A percentile compares a stretch with the other conserved stretches of the same genome.
Conservation (phyloP, 2,113 vertebrate species). For the Cottus gobio region DNA sequence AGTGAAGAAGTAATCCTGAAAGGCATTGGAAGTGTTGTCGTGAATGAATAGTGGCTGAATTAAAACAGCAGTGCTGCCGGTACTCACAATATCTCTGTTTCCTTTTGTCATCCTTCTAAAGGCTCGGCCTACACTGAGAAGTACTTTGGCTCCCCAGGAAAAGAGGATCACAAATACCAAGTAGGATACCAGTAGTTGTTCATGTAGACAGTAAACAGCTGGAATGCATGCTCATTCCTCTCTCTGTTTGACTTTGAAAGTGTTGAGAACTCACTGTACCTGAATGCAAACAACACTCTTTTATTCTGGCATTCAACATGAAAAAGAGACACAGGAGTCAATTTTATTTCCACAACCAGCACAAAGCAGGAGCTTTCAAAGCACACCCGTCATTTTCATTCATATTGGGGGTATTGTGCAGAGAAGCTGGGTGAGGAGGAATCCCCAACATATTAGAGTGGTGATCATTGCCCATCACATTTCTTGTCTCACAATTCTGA, state of each 20-base stretch:
- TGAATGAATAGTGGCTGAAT: not conserved
- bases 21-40: not conserved
- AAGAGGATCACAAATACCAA: slow-evolving; percentile 67
- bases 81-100: not conserved
- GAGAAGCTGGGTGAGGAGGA: not conserved
- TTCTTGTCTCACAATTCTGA: not conserved
- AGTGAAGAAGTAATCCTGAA: not conserved
- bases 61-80: not conserved
- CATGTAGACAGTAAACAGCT: not conserved
- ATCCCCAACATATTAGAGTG: not conserved
- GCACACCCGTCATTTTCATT: not conserved
- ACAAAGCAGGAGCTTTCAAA: not conserved
- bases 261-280: not conserved
- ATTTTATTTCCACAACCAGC: no score
- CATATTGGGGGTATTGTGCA: not conserved
- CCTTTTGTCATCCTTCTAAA: slow-evolving; percentile 37
- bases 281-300: not conserved
- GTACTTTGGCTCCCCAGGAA: slow-evolving; percentile 74
- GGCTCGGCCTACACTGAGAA: slow-evolving; percentile 77
- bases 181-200: slow-evolving; percentile 39
- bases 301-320: not conserved
- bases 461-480: not conserved
- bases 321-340: not conserved
- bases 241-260: not conserved
- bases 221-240: not conserved